phyloP scores from a whole-genome alignment of 2,888 invertebrate genomes.

The Acanthosepion pharaonis region DNA sequence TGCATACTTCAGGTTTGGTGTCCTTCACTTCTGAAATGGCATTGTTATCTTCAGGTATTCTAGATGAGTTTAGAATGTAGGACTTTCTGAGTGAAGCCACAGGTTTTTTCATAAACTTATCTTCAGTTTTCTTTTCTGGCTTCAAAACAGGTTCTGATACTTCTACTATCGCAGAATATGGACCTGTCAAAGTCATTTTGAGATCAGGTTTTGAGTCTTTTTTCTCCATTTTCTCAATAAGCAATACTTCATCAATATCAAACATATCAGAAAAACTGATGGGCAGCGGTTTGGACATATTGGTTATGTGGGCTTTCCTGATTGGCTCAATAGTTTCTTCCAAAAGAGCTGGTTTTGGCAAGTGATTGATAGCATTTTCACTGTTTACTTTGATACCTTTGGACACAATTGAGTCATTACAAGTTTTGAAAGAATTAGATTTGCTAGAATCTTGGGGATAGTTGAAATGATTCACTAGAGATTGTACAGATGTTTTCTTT shows the following conservation, averaged over 20 bases:
- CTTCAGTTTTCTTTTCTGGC: background rate
- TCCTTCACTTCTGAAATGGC: background rate
- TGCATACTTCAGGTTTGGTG: background rate
- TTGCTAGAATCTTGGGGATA: background rate
- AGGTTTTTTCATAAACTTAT: background rate
- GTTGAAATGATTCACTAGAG: constrained; percentile 13
- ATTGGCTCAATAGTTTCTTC: background rate
- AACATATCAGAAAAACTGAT: background rate
- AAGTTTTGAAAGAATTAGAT: background rate
- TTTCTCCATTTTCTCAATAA: background rate
- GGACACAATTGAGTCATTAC: background rate
- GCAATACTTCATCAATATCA: constrained; percentile 40
- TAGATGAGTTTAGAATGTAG: too few species aligned
- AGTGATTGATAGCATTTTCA: background rate
- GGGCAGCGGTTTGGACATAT: background rate
- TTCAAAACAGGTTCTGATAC: background rate
- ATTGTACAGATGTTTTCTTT: background rate
- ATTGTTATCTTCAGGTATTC: background rate
- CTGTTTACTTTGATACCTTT: background rate
- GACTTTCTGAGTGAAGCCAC: background rate
- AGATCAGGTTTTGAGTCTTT: constrained; percentile 12
- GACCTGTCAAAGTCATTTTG: constrained; percentile 38
- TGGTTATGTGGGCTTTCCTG: background rate
- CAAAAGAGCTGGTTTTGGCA: background rate
- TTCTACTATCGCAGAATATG: background rate